phyloP scores from a whole-genome alignment of 2,797 vertebrate genomes.

The Fistularia commersonii region DNA sequence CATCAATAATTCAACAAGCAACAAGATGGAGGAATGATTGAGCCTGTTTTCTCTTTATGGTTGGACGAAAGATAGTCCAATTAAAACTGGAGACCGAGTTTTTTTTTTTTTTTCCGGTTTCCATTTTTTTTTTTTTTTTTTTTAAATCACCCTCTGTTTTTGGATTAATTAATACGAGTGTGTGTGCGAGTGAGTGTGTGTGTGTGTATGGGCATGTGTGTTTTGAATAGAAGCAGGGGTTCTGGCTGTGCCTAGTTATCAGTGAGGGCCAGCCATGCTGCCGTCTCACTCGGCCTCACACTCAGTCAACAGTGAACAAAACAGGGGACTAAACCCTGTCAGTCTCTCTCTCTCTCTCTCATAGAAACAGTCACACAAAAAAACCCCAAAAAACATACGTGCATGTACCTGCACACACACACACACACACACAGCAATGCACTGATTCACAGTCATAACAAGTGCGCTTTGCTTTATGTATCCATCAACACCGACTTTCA shows the following conservation, averaged over 20 bases:
- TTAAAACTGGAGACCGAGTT: conserved; percentile 61
- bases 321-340: conserved; percentile 38
- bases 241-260: conserved; percentile 67
- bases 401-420: too few species aligned
- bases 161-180: conserved; percentile 64
- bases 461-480: too few species aligned
- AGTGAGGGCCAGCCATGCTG: conserved; percentile 68
- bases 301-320: conserved; percentile 70
- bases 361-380: conserved; percentile 11
- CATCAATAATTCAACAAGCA: conserved; percentile 63
- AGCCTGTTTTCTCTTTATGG: conserved; percentile 61
- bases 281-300: conserved; percentile 75
- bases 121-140: conserved; percentile 14
- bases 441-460: too few species aligned
- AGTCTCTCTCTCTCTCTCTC: conserved; percentile 6
- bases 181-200: conserved; percentile 14
- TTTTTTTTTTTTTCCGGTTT: neutral
- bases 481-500: too few species aligned
- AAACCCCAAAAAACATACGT: neutral
- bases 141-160: conserved; percentile 42
- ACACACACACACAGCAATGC: too few species aligned
- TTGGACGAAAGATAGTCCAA: conserved; percentile 52
- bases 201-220: conserved; percentile 17
- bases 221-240: conserved; percentile 30
- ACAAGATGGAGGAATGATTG: conserved; percentile 64